These are phyloP conservation scores for Barypeithes pellucidus DNA, from an alignment of 2,888 invertebrate genomes.

Conservation along the genomic window DNA sequence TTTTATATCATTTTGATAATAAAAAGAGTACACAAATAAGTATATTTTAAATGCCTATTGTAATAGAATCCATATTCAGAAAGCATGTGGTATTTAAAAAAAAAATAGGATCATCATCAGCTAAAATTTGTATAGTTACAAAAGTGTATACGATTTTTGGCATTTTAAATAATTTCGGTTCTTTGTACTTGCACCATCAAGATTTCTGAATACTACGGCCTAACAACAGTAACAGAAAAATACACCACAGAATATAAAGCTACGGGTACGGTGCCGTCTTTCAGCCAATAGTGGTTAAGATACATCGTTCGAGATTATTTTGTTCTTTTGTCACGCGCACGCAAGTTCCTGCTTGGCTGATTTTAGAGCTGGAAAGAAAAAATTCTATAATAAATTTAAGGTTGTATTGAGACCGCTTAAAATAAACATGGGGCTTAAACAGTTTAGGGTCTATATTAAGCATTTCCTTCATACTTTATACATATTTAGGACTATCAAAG, in stretches of 20 bases:
- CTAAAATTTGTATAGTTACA: slow-evolving; percentile 1
- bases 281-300: slow-evolving; percentile 17
- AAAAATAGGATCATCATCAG: no score
- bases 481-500: no score
- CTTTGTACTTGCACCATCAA: slow-evolving; percentile 23
- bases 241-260: slow-evolving; percentile 23
- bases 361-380: slow-evolving; percentile 70
- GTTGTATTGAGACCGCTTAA: no score
- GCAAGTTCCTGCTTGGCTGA: slow-evolving; percentile 74
- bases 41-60: slow-evolving; percentile 10
- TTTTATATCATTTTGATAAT: slow-evolving; percentile 33
- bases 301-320: slow-evolving; percentile 25
- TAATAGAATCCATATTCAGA: slow-evolving; percentile 24
- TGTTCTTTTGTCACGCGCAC: slow-evolving; percentile 70
- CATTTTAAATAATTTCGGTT: slow-evolving; percentile 3
- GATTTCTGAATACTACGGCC: slow-evolving; percentile 32
- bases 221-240: slow-evolving; percentile 13
- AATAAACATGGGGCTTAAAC: no score
- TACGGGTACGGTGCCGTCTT: neutral
- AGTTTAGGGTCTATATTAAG: no score
- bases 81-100: neutral
- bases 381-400: neutral
- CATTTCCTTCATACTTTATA: no score
- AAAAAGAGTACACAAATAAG: slow-evolving; percentile 19
- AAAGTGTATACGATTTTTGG: slow-evolving; percentile 2